A percentile compares a stretch with the other conserved stretches of the same genome.
Conservation (phyloP, 2,797 vertebrate genomes). For the Pipistrellus pipistrellus region DNA sequence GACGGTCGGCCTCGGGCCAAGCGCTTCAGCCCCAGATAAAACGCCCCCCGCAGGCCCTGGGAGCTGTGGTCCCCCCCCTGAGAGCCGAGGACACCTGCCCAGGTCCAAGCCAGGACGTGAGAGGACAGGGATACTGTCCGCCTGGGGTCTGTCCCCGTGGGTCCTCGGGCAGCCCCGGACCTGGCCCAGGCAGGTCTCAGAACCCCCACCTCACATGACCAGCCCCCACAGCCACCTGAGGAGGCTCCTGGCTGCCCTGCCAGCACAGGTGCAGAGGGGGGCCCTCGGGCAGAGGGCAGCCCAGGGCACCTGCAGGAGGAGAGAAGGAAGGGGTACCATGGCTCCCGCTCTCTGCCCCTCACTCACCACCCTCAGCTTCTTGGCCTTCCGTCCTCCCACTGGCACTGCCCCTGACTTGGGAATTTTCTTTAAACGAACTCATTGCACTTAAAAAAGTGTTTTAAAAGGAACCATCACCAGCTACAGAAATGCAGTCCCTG, state of each 20-base stretch:
- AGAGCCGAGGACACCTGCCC: not conserved
- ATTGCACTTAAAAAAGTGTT: not conserved
- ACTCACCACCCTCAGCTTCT: rapidly evolving
- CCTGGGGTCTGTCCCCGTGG: not conserved
- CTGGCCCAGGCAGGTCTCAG: not conserved
- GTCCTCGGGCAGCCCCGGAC: not conserved
- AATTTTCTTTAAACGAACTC: not conserved
- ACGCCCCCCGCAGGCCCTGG: not conserved
- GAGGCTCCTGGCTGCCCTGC: not conserved
- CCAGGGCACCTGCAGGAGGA: rapidly evolving
- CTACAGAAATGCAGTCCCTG: not conserved
- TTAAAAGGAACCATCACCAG: not conserved
- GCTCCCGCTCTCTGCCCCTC: not conserved
- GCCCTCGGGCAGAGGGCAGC: rapidly evolving
- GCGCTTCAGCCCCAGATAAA: rapidly evolving
- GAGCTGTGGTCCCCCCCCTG: rapidly evolving
- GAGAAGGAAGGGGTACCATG: not conserved
- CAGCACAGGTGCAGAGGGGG: not conserved
- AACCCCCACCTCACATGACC: not conserved
- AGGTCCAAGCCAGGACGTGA: not conserved
- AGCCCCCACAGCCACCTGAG: not conserved
- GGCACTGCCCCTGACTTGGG: rapidly evolving
- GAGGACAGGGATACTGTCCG: not conserved
- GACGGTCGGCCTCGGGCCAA: rapidly evolving
- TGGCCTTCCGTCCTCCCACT: not conserved